Base-by-base conservation (phyloP, 2,888 invertebrate species). In the Microplitis manilae region DNA sequence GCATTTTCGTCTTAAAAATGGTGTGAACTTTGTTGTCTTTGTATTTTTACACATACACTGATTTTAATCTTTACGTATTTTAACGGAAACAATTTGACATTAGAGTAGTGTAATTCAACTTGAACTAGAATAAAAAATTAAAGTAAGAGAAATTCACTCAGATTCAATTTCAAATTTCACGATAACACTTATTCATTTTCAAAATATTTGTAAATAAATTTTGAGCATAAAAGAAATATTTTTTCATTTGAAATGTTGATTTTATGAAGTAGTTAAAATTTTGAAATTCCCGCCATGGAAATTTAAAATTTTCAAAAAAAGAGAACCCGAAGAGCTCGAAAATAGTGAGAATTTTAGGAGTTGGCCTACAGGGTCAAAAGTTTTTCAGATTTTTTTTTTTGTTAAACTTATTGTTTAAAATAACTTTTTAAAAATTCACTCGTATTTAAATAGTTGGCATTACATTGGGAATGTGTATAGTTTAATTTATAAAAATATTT, bases 11-110 rank as follows among this genome's bases (percentile, higher is more conserved):
- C 81, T 81, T 71, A 68, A 78, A 81, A 82, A 81, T 79, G 80
- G 81, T 82, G 82, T 76, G 82, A 82, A 81, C 73, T 81, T 75
- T 68, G 68, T 77, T 81, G 77, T 79, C 80, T 78, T 79, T 74
- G 61, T 73, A 9, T 38, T 61, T 61, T 39, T 39, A 61, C 41
- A 38, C 60, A 38, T 8, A 39, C 15, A 40, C 50, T 71, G 30
- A 20, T 72, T 62, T 60, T 17, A 67, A 50, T 60, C 67, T 40
- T 72, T 72, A 50, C 40, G 68, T 30, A 6, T 68, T 8, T 69
- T 7, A 61, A 39, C 30, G 68, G 62, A 20, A 77, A 64, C 17
- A 62, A 62, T 62, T 20, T 8, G 50, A 50, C 50, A 50, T 50
- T 50, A 13, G 50, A 50, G 50, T 50, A 13, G 50, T 50, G 50